phyloP scores from a whole-genome alignment of 1,140 invertebrate species.

The Drosophila guanche region DNA sequence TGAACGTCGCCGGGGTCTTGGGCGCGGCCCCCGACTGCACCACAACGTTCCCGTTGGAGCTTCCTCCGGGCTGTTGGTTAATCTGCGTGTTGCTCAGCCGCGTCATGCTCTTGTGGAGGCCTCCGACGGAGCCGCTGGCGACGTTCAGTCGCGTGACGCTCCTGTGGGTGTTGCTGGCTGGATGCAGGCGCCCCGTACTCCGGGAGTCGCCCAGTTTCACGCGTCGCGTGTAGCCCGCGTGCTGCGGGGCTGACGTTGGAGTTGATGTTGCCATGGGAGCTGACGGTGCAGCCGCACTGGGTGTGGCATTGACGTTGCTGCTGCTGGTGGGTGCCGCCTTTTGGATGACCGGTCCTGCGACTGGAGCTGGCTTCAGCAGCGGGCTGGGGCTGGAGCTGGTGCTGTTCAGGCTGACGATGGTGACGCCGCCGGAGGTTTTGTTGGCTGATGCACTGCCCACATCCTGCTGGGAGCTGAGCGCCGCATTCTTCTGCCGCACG shows the following conservation, averaged over 20 bases:
- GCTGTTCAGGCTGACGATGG: constrained; percentile 89
- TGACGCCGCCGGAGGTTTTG: constrained; percentile 88
- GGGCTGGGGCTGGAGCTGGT: constrained; percentile 47
- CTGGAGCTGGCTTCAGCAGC: constrained; percentile 43
- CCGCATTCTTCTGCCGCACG: constrained; percentile 87
- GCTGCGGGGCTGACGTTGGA: constrained; percentile 62
- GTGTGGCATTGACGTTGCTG: constrained; percentile 25
- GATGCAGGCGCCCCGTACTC: constrained; percentile 87
- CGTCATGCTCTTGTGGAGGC: constrained; percentile 93
- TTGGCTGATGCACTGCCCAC: constrained; percentile 85
- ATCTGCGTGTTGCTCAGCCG: constrained; percentile 90
- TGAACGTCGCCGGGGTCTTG: constrained; percentile 59
- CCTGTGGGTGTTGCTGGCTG: constrained; percentile 87
- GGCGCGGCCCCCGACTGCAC: constrained; percentile 70
- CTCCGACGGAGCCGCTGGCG: constrained; percentile 88
- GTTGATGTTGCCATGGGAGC: constrained; percentile 49
- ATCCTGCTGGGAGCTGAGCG: constrained; percentile 75
- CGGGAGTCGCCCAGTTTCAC: constrained; percentile 88
- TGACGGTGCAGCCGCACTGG: constrained; percentile 5
- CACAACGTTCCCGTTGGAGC: constrained; percentile 76
- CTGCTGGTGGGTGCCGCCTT: constrained; percentile 4
- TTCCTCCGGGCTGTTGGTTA: constrained; percentile 82
- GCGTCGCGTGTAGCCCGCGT: constrained; percentile 86
- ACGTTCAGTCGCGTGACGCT: constrained; percentile 90
- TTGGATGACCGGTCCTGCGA: constrained; percentile 35